A percentile compares a stretch with the other conserved stretches of the same genome.
Evolutionary conservation across 2,797 vertebrate species (phyloP).

Genomic region (Fistularia commersonii): DNA sequence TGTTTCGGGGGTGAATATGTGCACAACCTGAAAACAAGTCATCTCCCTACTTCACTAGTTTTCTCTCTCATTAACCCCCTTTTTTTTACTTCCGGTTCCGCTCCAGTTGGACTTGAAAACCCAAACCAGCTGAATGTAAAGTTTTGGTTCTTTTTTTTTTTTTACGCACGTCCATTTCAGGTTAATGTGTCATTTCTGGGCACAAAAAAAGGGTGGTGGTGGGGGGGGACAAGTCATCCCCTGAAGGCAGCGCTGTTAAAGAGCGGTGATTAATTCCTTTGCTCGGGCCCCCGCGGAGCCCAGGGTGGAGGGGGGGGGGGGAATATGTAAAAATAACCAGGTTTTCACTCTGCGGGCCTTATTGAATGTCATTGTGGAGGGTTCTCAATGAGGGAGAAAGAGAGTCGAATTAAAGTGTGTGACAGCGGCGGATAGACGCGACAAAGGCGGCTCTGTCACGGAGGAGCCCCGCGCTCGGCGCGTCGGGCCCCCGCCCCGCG

Average conservation of each 20-base stretch:
- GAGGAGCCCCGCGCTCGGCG: slow-evolving; percentile 92
- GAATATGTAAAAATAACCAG: slow-evolving; percentile 98
- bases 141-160: too few species aligned
- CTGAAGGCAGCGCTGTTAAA: slow-evolving; percentile 89
- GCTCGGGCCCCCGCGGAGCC: slow-evolving; percentile 85
- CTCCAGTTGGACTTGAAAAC: slow-evolving; percentile 14
- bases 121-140: slow-evolving; percentile 70
- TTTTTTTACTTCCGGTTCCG: too few species aligned
- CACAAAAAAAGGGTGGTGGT: slow-evolving; percentile 67
- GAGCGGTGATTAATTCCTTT: slow-evolving; percentile 88
- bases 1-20: too few species aligned
- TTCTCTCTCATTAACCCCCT: too few species aligned
- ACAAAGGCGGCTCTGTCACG: slow-evolving; percentile 99
- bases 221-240: slow-evolving; percentile 76
- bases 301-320: slow-evolving; percentile 79
- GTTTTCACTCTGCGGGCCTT: slow-evolving; percentile 95
- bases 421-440: slow-evolving; percentile 99
- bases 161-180: slow-evolving; percentile 70
- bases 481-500: slow-evolving; percentile 90
- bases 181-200: slow-evolving; percentile 76
- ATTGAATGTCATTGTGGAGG: slow-evolving; percentile 99
- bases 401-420: slow-evolving; percentile 99
- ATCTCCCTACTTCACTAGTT: too few species aligned
- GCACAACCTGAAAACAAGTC: too few species aligned
- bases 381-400: slow-evolving; percentile 99